Evolutionary conservation across 2,113 vertebrate genomes (phyloP).

Genomic region (Nyctibius bracteatus): DNA sequence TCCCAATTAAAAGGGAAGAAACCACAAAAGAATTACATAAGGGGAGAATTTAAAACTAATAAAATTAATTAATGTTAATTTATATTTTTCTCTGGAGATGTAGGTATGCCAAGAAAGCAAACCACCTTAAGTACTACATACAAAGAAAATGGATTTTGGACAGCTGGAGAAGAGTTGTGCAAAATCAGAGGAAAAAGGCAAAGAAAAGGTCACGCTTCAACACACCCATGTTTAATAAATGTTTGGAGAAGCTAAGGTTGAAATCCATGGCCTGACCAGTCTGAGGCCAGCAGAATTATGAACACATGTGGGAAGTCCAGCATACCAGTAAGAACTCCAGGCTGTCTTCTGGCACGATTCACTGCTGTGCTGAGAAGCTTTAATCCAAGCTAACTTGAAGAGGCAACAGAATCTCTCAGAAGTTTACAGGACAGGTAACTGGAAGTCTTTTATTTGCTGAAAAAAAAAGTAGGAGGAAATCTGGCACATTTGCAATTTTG

Average conservation of each 20-base stretch:
- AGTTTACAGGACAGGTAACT: neutral
- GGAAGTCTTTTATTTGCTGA: neutral
- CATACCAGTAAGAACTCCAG: neutral
- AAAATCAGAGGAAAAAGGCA: neutral
- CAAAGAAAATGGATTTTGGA: neutral
- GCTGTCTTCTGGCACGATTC: neutral
- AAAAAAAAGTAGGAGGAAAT: neutral
- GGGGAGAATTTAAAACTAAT: neutral
- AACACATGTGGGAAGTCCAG: neutral
- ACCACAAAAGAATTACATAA: neutral
- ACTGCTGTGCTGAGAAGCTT: neutral
- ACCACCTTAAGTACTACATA: neutral
- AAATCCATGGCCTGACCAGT: neutral
- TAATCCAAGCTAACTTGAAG: neutral
- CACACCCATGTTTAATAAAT: neutral
- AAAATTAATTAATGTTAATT: neutral
- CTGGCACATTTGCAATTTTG: neutral
- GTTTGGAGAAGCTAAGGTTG: neutral
- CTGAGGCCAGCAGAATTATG: neutral
- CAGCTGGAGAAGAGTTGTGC: neutral
- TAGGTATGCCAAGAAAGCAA: fast-evolving
- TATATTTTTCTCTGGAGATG: neutral
- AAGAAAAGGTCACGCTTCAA: neutral
- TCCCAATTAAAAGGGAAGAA: neutral
- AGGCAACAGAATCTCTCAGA: neutral